Evolutionary conservation across 2,113 vertebrate genomes (phyloP).

Genomic region (Aix galericulata): DNA sequence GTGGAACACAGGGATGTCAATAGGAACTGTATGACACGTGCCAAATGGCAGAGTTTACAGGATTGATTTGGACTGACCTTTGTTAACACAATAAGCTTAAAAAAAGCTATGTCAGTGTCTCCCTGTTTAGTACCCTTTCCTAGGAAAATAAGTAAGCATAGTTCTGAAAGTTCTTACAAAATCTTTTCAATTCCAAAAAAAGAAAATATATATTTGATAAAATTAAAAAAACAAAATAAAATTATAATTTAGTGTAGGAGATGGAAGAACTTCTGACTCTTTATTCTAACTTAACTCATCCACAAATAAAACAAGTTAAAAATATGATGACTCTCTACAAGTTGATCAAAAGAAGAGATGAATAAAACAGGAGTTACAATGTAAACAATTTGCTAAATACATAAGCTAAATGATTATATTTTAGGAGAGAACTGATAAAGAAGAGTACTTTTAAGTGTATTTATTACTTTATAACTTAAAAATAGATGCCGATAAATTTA

Average conservation of each 20-base stretch:
- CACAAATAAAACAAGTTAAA: background rate
- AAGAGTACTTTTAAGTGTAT: background rate
- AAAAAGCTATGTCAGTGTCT: background rate
- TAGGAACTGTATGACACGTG: background rate
- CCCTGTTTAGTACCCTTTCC: background rate
- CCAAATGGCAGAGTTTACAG: background rate
- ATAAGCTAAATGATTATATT: background rate
- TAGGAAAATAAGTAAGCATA: background rate
- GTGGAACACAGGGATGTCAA: background rate
- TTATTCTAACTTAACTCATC: background rate
- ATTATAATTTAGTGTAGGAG: background rate
- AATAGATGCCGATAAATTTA: conserved; percentile 24
- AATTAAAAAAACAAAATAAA: background rate
- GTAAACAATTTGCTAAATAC: background rate
- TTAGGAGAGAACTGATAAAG: background rate
- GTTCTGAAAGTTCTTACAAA: background rate
- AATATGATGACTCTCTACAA: background rate
- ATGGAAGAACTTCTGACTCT: background rate
- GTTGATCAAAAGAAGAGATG: background rate
- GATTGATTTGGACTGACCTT: background rate
- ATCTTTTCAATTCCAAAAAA: background rate
- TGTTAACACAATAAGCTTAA: background rate
- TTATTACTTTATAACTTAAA: conserved; percentile 12
- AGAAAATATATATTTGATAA: too few species aligned
- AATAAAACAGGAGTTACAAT: background rate